Percentiles rank a stretch among this genome's conserved stretches.
phyloP scores from a whole-genome alignment of 92 coral and sea anemone genomes.

The Palythoa caribaeorum region DNA sequence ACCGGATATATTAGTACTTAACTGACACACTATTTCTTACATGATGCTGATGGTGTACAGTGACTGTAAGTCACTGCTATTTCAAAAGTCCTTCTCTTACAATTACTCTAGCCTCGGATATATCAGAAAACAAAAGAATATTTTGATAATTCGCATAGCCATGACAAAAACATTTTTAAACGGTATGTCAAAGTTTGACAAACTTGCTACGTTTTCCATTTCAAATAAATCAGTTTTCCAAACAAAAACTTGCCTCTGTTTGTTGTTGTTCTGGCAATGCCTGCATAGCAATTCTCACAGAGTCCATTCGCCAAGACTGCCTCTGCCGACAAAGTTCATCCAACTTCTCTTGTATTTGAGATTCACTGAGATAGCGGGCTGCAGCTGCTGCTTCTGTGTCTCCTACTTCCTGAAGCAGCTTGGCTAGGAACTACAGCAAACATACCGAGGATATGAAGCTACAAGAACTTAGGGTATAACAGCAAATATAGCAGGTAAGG shows the following conservation, averaged over 20 bases:
- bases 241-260: conserved; percentile 64
- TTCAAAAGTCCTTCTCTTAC: too few species aligned
- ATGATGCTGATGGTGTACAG: neutral
- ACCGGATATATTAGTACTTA: neutral
- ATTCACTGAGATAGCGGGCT: conserved; percentile 75
- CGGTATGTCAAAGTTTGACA: too few species aligned
- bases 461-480: too few species aligned
- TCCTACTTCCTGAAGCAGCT: conserved; percentile 74
- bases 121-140: neutral
- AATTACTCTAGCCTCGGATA: too few species aligned
- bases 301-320: conserved; percentile 91
- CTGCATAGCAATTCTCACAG: conserved; percentile 84
- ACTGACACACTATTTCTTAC: neutral
- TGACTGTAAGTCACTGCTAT: too few species aligned
- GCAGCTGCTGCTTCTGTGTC: conserved; percentile 88
- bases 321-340: conserved; percentile 75
- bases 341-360: conserved; percentile 72
- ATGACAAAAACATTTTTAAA: too few species aligned
- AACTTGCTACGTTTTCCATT: neutral
- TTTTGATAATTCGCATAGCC: too few species aligned
- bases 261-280: conserved; percentile 84
- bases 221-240: neutral
- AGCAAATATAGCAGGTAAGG: too few species aligned
- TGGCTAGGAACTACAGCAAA: conserved; percentile 72
- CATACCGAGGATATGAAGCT: neutral